Conservation (phyloP, 2,113 vertebrate species). For the Cyphomyrus discorhynchus region DNA sequence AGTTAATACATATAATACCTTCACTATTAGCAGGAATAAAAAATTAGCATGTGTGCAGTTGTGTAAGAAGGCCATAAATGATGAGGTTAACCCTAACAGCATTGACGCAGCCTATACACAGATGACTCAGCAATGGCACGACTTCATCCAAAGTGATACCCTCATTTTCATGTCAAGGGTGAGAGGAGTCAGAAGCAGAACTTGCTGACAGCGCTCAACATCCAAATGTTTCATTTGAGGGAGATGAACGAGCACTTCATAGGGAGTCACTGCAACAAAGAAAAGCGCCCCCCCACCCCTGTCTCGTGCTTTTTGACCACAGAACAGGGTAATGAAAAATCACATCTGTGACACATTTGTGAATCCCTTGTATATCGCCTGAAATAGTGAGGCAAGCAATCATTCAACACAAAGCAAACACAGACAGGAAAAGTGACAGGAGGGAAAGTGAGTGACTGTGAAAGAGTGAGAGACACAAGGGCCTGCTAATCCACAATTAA, state of each 20-base stretch:
- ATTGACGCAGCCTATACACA: not conserved
- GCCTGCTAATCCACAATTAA: not conserved
- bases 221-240: conserved; percentile 1
- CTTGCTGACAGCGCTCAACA: not conserved
- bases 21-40: not conserved
- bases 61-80: not conserved
- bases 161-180: not conserved
- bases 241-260: not conserved
- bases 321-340: not conserved
- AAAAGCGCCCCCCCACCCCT: not conserved
- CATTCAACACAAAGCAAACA: not conserved
- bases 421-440: not conserved
- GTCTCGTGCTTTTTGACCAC: not conserved
- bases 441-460: not conserved
- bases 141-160: not conserved
- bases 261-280: conserved; percentile 6
- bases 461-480: not conserved
- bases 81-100: not conserved
- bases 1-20: not conserved
- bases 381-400: not conserved
- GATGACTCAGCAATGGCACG: not conserved
- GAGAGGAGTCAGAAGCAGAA: not conserved
- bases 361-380: not conserved
- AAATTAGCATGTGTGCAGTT: not conserved
- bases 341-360: conserved; percentile 17